Percentiles rank a stretch among this genome's conserved stretches.
Evolutionary conservation across 2,113 vertebrate species (phyloP).

Genomic region (Pterocles burchelli): DNA sequence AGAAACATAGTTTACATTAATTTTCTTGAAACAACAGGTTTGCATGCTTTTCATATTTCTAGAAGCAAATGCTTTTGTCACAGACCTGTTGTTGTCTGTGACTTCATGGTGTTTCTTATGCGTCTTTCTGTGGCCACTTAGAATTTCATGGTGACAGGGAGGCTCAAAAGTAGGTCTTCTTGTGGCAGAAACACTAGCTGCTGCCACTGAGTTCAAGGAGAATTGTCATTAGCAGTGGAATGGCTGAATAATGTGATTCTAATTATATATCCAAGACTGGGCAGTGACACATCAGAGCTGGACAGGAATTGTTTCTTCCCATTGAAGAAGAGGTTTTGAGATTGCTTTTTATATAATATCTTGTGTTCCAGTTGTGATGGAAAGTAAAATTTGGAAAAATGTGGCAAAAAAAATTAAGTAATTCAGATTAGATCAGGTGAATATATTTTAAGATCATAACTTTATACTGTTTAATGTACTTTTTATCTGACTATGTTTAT

Average conservation of each 20-base stretch:
- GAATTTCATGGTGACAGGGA: not conserved
- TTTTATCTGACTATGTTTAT: not conserved
- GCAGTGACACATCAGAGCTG: not conserved
- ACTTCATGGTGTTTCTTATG: rapidly evolving
- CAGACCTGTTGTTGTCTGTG: not conserved
- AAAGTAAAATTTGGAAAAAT: not conserved
- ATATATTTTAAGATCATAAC: not conserved
- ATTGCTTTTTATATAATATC: not conserved
- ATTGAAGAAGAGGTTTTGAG: not conserved
- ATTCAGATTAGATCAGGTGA: not conserved
- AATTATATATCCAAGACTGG: not conserved
- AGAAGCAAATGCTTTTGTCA: not conserved
- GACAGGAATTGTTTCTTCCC: not conserved
- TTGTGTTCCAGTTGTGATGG: not conserved
- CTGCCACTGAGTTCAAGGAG: not conserved
- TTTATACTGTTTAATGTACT: not conserved
- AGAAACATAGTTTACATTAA: not conserved
- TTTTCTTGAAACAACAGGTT: constrained; percentile 4
- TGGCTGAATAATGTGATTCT: not conserved
- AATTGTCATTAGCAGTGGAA: not conserved
- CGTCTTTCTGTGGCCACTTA: not conserved
- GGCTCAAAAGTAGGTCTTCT: not conserved
- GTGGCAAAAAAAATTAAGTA: not conserved
- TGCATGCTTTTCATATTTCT: not conserved
- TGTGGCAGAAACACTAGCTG: rapidly evolving